Base-by-base conservation (phyloP, 2,113 vertebrate species). In the Corapipo altera region DNA sequence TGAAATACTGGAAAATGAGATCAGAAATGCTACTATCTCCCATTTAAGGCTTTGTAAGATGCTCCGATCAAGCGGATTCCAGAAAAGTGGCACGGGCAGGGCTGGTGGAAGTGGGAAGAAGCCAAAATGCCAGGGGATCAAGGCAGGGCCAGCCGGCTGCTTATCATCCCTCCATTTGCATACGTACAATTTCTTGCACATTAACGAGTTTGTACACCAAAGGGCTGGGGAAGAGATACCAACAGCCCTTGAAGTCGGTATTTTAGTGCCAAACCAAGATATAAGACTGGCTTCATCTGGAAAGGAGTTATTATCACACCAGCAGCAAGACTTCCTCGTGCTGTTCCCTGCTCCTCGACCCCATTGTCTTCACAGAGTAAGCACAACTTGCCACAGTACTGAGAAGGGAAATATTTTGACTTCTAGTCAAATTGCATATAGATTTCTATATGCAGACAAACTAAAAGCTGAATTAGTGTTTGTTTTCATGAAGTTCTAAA, bases 1-100 rank as follows among this genome's bases (percentile, higher is more conserved):
- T 98, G 98, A 98, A 98, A 98, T 97, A 97, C 95, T 98, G 97
- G 98, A 98, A 98, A 98, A 98, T 97, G 97, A 98, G 97, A 98
- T 98, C 98, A 98, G 97, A 97, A 98, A 97, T 95, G 97, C 97
- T 95, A 67, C 96, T 98, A 94, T 96, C 94, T 96, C 81, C 97
- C 93, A 71, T 92, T 97, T 96, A 95, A 92, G 89, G 87, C 91
- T 96, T 95, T 74, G 41, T 33, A 23, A 88, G 52, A 95, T 94
- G 93, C 82, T 88, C 62, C 20, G 91, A 96, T 94, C 91, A 4
- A 27, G 79, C 44, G 3, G 62, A 83, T 78, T 65, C 96, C 62
- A 12, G 74, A 46, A 33, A 32, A 88, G 81, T 51, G 46, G 92
- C 88, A 82, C 0, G 4, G 49, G 71, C 67, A 67, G 88, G 85